Conservation (phyloP, 1,140 invertebrate species). For the Pogonus chalceus region DNA sequence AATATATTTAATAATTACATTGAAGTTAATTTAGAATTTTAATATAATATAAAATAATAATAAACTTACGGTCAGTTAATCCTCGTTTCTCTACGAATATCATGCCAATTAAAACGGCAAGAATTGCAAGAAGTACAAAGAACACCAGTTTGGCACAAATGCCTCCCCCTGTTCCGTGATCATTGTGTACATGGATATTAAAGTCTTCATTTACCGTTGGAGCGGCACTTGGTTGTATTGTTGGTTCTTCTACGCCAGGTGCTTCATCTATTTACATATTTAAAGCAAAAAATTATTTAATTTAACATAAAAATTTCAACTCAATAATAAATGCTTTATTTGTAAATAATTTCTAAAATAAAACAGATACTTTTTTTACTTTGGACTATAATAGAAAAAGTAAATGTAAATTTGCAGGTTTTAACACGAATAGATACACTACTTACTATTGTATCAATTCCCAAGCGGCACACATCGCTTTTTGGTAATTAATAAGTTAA, state of each 20-base stretch:
- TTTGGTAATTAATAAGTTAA: too few relatives aligned
- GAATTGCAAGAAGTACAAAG: slow-evolving; percentile 56
- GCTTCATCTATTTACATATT: slow-evolving; percentile 18
- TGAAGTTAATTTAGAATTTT: too few relatives aligned
- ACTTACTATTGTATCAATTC: too few relatives aligned
- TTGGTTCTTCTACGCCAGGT: slow-evolving; percentile 17
- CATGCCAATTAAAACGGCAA: slow-evolving; percentile 59
- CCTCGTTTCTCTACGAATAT: slow-evolving; percentile 71
- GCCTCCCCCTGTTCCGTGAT: slow-evolving; percentile 62
- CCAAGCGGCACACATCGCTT: too few relatives aligned
- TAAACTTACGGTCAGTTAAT: slow-evolving; percentile 58
- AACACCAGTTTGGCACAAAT: slow-evolving; percentile 75
- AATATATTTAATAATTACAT: too few relatives aligned
- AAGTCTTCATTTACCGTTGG: slow-evolving; percentile 45
- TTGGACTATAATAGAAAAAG: background rate
- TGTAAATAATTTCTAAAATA: background rate
- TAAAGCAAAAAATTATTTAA: slow-evolving; percentile 6
- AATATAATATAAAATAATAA: slow-evolving; percentile 8
- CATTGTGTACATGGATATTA: slow-evolving; percentile 64
- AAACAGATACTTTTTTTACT: background rate
- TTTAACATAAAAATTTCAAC: slow-evolving; percentile 3
- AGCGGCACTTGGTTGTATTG: slow-evolving; percentile 10
- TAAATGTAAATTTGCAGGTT: background rate
- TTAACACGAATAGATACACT: too few relatives aligned
- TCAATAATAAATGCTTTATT: background rate